These are phyloP conservation scores for Hydraecia micacea DNA, from an alignment of 2,888 invertebrate species.

Conservation along the genomic window DNA sequence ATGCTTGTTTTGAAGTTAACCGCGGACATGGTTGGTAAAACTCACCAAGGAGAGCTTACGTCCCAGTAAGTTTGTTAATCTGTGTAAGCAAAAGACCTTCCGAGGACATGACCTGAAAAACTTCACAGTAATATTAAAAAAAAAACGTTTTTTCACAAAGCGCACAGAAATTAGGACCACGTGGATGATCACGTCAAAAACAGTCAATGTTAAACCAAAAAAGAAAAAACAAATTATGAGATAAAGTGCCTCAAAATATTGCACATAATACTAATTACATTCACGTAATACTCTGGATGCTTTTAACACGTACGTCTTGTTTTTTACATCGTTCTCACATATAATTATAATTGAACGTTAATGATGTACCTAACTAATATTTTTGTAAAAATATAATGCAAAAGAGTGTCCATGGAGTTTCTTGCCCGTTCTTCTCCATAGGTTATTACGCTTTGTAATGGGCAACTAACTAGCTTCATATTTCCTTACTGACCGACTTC, in stretches of 20 bases:
- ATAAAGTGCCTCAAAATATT: constrained; percentile 20
- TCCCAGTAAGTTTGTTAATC: not conserved
- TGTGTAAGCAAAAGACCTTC: not conserved
- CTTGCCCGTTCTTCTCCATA: no score
- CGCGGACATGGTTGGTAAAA: not conserved
- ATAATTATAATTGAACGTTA: no score
- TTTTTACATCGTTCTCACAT: no score
- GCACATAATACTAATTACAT: no score
- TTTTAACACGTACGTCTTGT: no score
- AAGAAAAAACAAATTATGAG: not conserved
- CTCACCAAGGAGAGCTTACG: not conserved
- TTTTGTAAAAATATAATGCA: not conserved
- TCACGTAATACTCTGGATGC: not conserved
- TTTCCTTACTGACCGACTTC: no score
- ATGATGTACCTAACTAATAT: no score
- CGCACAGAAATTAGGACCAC: not conserved
- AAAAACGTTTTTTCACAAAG: constrained; percentile 16
- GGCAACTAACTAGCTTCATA: no score
- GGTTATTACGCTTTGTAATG: no score
- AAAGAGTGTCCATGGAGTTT: no score
- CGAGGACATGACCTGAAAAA: not conserved
- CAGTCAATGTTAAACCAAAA: constrained; percentile 9
- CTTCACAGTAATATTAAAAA: not conserved
- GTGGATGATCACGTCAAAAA: constrained; percentile 18
- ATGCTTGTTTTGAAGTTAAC: not conserved